These are phyloP conservation scores for Cataglyphis cursor DNA, from an alignment of 2,888 invertebrate genomes.

Conservation along the genomic window DNA sequence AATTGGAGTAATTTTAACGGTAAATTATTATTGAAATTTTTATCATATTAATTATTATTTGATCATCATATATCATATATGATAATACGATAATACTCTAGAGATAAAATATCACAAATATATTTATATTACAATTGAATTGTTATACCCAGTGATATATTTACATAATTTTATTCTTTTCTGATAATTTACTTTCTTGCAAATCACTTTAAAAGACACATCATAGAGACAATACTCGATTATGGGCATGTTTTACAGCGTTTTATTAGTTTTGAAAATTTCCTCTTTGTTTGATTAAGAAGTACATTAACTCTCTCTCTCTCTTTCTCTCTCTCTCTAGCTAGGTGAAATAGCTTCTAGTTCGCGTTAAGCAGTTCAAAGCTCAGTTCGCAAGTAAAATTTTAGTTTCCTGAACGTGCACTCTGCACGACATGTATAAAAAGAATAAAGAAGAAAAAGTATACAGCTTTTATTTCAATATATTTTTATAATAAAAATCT, in stretches of 20 bases:
- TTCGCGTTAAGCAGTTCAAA: slow-evolving; percentile 41
- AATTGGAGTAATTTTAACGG: not conserved
- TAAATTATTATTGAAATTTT: slow-evolving; percentile 9
- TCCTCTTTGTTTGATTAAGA: slow-evolving; percentile 3
- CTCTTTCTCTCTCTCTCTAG: too few species aligned
- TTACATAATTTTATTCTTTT: slow-evolving; percentile 1
- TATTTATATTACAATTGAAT: not conserved
- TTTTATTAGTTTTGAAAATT: slow-evolving; percentile 11
- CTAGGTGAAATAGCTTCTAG: slow-evolving; percentile 8
- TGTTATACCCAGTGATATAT: not conserved
- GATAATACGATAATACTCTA: not conserved
- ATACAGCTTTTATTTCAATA: not conserved
- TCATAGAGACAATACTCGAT: not conserved
- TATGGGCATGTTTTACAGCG: not conserved
- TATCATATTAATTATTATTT: not conserved
- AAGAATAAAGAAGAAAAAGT: not conserved
- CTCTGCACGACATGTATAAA: not conserved
- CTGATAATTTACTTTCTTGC: not conserved
- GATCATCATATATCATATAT: not conserved
- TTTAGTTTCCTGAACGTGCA: slow-evolving; percentile 8
- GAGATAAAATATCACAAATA: not conserved
- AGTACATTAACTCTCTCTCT: not conserved
- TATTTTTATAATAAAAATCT: not conserved
- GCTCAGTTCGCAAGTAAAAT: slow-evolving; percentile 40
- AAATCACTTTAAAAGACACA: not conserved